Evolutionary conservation across 2,113 vertebrate genomes (phyloP).

Genomic region (Callocephalon fimbriatum): DNA sequence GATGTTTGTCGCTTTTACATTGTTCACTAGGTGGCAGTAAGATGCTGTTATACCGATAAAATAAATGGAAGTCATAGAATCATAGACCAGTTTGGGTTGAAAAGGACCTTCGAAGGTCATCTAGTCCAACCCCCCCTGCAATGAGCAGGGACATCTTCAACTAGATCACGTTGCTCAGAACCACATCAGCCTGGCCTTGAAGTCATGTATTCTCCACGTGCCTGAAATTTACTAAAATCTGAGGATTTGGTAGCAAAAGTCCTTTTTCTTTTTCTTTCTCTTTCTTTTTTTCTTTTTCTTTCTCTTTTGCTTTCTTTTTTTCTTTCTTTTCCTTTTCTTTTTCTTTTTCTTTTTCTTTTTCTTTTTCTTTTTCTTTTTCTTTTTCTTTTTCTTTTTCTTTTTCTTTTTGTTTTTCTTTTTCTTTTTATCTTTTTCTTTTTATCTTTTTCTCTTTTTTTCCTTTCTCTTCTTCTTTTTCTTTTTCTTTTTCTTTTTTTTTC

Average conservation of each 20-base stretch:
- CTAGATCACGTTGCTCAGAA: not conserved
- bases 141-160: not conserved
- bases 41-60: not conserved
- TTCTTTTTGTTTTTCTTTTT: too few relatives aligned
- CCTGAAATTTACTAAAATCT: not conserved
- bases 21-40: conserved; percentile 64
- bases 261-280: rapidly evolving
- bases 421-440: too few relatives aligned
- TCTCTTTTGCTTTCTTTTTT: too few relatives aligned
- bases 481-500: rapidly evolving
- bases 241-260: not conserved
- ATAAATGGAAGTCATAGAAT: not conserved
- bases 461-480: too few relatives aligned
- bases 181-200: not conserved
- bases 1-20: not conserved
- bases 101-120: not conserved
- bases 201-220: rapidly evolving
- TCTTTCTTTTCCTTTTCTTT: too few relatives aligned
- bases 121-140: not conserved
- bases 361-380: too few relatives aligned
- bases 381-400: too few relatives aligned
- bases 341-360: too few relatives aligned
- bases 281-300: too few relatives aligned
- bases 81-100: not conserved
- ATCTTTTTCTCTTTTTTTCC: too few relatives aligned